These are phyloP conservation scores for Tragelaphus scriptus DNA, from an alignment of 2,113 vertebrate species.

Conservation along the genomic window DNA sequence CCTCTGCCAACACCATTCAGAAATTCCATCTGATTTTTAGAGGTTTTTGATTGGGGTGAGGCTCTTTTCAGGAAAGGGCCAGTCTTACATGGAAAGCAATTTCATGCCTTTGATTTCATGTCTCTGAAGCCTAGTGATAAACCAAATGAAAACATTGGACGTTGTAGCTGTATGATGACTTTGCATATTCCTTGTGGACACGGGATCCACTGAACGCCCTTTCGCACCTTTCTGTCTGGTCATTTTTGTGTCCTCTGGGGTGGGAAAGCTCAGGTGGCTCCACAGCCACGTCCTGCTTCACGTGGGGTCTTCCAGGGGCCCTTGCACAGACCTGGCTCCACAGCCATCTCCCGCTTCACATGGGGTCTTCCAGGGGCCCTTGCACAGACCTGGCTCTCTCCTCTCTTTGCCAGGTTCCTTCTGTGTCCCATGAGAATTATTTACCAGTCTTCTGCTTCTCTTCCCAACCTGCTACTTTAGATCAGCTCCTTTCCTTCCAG, in stretches of 20 bases:
- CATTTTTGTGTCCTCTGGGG: background rate
- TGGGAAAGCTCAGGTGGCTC: background rate
- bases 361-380: background rate
- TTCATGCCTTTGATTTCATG: conserved; percentile 26
- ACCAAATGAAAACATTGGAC: conserved; percentile 38
- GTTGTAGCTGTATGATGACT: conserved; percentile 47
- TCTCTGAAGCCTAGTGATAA: conserved; percentile 58
- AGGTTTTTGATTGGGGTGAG: background rate
- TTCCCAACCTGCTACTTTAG: background rate
- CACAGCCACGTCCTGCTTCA: background rate
- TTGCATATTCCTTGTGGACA: conserved; percentile 43
- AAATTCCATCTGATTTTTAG: conserved; percentile 29
- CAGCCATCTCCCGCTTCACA: no score
- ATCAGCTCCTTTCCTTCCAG: background rate
- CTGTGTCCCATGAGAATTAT: background rate
- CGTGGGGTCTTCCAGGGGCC: no score
- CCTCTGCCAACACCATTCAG: conserved; percentile 44
- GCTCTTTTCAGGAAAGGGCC: conserved; percentile 26
- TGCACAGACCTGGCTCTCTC: background rate
- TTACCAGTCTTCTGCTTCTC: background rate
- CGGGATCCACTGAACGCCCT: background rate
- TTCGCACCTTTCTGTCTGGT: background rate
- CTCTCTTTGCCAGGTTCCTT: background rate
- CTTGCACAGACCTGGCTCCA: background rate
- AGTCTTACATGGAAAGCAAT: conserved; percentile 51